Evolutionary conservation across 2,888 invertebrate species (phyloP).

Genomic region (Pseudeuparius sepicola): DNA sequence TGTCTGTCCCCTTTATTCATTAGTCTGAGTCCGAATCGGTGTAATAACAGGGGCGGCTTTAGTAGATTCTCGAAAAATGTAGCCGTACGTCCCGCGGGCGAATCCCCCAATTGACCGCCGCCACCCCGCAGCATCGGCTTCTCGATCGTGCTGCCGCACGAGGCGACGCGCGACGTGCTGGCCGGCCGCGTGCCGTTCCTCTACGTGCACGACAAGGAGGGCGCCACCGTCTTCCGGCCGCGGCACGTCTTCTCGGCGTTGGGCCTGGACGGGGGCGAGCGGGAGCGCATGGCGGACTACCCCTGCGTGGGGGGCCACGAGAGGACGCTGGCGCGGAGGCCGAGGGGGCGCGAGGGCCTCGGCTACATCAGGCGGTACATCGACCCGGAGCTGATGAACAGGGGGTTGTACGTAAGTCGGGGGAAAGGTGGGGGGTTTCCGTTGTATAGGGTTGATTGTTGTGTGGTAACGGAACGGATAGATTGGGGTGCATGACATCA

Average conservation of each 20-base stretch:
- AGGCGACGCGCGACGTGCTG: conserved; percentile 63
- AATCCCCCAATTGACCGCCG: no score
- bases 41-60: no score
- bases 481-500: no score
- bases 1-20: no score
- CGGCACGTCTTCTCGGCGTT: conserved; percentile 66
- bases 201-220: conserved; percentile 56
- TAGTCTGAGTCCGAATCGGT: no score
- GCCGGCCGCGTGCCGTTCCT: conserved; percentile 67
- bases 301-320: conserved; percentile 35
- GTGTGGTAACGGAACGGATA: no score
- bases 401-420: conserved; percentile 33
- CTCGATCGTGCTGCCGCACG: conserved; percentile 65
- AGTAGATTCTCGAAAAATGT: no score
- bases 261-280: conserved; percentile 51
- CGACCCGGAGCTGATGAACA: conserved; percentile 30
- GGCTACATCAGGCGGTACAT: conserved; percentile 32
- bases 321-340: conserved; percentile 28
- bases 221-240: conserved; percentile 60
- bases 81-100: no score
- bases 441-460: no score
- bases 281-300: conserved; percentile 33
- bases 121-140: conserved; percentile 46
- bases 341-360: conserved; percentile 26
- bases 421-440: no score